A percentile compares a stretch with the other conserved stretches of the same genome.
These are phyloP conservation scores for Cyclura pinguis DNA, from an alignment of 2,797 vertebrate genomes.

Conservation along the genomic window DNA sequence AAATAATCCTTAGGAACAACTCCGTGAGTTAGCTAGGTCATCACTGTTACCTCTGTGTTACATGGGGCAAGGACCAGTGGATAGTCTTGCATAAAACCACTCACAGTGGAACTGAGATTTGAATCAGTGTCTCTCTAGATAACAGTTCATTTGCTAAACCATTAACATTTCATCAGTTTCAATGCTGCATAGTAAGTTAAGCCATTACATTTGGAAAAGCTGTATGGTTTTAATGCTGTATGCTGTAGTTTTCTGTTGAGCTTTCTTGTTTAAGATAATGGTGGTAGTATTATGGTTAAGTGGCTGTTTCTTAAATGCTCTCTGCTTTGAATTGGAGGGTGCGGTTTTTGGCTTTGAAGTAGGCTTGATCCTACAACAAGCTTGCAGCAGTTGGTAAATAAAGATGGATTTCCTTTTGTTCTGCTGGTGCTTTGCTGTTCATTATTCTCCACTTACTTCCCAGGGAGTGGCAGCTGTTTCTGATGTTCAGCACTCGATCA, in stretches of 20 bases:
- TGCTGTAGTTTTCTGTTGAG: background rate
- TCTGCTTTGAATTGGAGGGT: constrained; percentile 72
- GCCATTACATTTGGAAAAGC: background rate
- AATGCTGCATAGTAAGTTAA: background rate
- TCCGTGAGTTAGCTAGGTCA: background rate
- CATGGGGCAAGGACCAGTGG: background rate
- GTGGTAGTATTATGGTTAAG: background rate
- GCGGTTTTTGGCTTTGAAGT: constrained; percentile 76
- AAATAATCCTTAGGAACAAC: background rate
- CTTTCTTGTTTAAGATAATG: background rate
- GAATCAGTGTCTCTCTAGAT: background rate
- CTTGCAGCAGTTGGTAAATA: constrained; percentile 91
- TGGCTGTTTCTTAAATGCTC: constrained; percentile 40
- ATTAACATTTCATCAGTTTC: background rate
- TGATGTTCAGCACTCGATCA: constrained; percentile 96
- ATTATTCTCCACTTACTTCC: constrained; percentile 94
- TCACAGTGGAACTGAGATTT: background rate
- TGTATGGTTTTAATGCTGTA: background rate
- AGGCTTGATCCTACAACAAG: constrained; percentile 80
- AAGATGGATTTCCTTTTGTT: constrained; percentile 95
- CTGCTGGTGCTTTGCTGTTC: constrained; percentile 84
- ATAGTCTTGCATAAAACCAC: background rate
- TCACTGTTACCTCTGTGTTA: background rate
- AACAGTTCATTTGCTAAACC: background rate
- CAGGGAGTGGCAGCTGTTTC: constrained; percentile 95